Base-by-base conservation (phyloP, 2,113 vertebrate species). In the Bagarius yarrelli region DNA sequence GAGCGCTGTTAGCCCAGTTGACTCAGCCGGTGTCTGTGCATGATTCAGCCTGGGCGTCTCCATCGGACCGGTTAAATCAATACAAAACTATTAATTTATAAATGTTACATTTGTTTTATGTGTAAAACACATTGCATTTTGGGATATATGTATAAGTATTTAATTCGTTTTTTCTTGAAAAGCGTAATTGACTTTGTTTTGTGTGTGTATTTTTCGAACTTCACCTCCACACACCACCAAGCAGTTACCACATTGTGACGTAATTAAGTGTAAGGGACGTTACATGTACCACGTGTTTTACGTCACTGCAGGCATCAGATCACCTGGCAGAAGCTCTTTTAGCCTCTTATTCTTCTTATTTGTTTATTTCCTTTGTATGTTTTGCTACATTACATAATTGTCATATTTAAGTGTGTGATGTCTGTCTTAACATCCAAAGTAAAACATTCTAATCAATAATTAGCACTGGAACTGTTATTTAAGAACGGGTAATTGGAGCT, bases 21-120 rank as follows among this genome's bases (percentile, higher is more conserved):
- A 73, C 27, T 0, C 19, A 25, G 55, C 6, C 13, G 34, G 72
- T 36, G 21, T n/a, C 55, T 5, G 67, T 53, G 47, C 16, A 19
- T 52, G 69, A 71, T 52, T 30, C n/a, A 71, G 67, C 44, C 67
- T 13, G 70, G 70, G 70, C 70, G 70, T 55, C 70, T 73, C 70
- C 50, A 73, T 34, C n/a, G 23, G 32, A 18, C 14, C 23, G 18
- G 15, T 12, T 69, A 0, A 50, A 70, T n/a, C n/a, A 44, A 66
- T 12, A 21, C 34, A 27, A 19, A 15, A 30, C 8, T 19, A 1
- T 8, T 32, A 27, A 8, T 63, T 64, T 9, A 44, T 0, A 44
- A 3, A 12, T n/a, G n/a, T 14, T 6, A 44, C 23, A 9, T 1
- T 11, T 71, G 67, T 53, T 13, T 13, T 5, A 53, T 13, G 8